Evolutionary conservation across 2,113 vertebrate genomes (phyloP).

Genomic region (Orthonyx spaldingii): DNA sequence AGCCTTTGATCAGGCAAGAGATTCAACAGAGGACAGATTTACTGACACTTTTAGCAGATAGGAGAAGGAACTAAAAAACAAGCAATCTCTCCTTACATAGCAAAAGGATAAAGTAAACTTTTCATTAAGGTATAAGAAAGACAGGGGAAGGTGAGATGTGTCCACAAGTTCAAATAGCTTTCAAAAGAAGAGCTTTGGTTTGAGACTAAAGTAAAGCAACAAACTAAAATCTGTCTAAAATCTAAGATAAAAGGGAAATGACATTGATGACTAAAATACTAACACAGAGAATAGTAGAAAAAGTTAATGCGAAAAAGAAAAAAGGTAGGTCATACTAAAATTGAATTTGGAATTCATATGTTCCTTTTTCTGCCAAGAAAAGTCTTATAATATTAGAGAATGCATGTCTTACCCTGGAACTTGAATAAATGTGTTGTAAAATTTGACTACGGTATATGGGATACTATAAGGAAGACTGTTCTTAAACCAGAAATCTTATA

Average conservation of each 20-base stretch:
- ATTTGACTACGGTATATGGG: neutral
- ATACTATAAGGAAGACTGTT: neutral
- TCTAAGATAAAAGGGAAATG: neutral
- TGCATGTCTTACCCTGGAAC: neutral
- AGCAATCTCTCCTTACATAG: neutral
- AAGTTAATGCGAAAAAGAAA: neutral
- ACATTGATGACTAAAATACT: neutral
- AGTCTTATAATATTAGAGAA: neutral
- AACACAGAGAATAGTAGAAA: neutral
- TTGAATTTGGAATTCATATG: neutral
- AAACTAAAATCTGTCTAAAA: neutral
- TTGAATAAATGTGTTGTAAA: neutral
- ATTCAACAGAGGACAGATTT: neutral
- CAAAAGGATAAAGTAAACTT: neutral
- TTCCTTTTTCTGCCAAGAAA: neutral
- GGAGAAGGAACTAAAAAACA: neutral
- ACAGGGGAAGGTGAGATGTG: neutral
- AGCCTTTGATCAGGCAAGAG: neutral
- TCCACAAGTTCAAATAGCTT: neutral
- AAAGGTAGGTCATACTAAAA: neutral
- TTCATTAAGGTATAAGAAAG: neutral
- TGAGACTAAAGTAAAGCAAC: neutral
- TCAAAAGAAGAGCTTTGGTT: neutral
- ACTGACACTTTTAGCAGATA: neutral
- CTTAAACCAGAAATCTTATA: neutral